phyloP scores from a whole-genome alignment of 2,113 vertebrate species.

The Callithrix jacchus region DNA sequence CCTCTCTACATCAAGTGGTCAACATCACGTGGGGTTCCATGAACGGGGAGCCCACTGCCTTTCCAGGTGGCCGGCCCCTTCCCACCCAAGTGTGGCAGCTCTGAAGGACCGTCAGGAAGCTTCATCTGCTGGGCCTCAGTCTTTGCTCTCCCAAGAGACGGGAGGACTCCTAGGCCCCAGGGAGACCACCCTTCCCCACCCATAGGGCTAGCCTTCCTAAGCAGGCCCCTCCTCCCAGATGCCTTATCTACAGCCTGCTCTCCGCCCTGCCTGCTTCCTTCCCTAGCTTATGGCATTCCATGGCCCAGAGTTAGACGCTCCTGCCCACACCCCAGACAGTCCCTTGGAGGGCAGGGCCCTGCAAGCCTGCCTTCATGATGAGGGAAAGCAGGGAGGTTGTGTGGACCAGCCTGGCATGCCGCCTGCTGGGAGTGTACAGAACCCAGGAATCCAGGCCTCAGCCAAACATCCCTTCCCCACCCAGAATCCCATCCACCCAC shows the following conservation, averaged over 20 bases:
- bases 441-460: neutral
- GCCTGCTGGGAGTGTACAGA: neutral
- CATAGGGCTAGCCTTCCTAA: neutral
- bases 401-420: neutral
- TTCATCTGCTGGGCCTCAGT: slow-evolving; percentile 6
- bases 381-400: neutral
- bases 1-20: neutral
- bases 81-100: neutral
- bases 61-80: neutral
- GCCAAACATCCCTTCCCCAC: neutral
- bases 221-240: neutral
- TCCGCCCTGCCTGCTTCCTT: slow-evolving; percentile 53
- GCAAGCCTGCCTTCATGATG: neutral
- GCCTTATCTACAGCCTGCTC: slow-evolving; percentile 13
- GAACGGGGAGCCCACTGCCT: neutral
- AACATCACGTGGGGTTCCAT: neutral
- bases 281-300: slow-evolving; percentile 38
- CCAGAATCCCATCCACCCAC: neutral
- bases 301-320: neutral
- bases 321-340: slow-evolving; percentile 56
- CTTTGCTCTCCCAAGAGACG: neutral
- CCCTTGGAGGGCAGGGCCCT: neutral
- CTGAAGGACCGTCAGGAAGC: neutral
- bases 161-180: neutral
- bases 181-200: neutral